Base-by-base conservation (phyloP, 1,140 invertebrate genomes). In the Cryptotermes secundus region DNA sequence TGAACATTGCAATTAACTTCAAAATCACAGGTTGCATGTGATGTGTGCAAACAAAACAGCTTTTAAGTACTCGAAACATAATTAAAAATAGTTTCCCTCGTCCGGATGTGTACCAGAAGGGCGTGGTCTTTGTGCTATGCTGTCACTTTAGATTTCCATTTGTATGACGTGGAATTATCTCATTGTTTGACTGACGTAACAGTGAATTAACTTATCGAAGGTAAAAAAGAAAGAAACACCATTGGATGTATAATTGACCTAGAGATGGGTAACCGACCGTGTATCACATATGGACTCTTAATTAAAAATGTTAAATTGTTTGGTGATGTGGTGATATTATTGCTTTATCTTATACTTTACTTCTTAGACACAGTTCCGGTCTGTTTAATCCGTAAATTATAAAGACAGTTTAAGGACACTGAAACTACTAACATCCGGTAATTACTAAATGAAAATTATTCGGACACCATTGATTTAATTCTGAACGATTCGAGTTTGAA, bases 121-220 rank as follows among this genome's bases (percentile, higher is more conserved):
- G 59, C 59, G 59, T n/a, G 59, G 59, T 31, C 14, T 10, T 72
- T 7, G n/a, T 72, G 26, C 31, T 31, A 72, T 2, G 26, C 59
- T 72, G 59, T 72, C 59, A 72, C 59, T n/a, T 72, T n/a, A 3
- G n/a, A 7, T 26, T 72, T 72, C 0, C 59, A 0, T 31, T 72
- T 72, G 59, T 72, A 26, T 72, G 59, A 72, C 59, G 59, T 72
- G n/a, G 59, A 72, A 72, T 72, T 72, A 72, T 31, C 59, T 72
- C 59, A 12, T 4, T 16, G n/a, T n/a, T 31, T 26, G n/a, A 72
- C 59, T 72, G 26, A 9, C 59, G 14, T 72, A 9, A n/a, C 7
- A 26, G 16, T 72, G 59, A 72, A 72, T 72, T 3, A 31, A 14
- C n/a, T 31, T n/a, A 72, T 72, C 14, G 0, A 26, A 72, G 45